Base-by-base conservation (phyloP, 1,140 invertebrate species). In the Chlorops oryzae region DNA sequence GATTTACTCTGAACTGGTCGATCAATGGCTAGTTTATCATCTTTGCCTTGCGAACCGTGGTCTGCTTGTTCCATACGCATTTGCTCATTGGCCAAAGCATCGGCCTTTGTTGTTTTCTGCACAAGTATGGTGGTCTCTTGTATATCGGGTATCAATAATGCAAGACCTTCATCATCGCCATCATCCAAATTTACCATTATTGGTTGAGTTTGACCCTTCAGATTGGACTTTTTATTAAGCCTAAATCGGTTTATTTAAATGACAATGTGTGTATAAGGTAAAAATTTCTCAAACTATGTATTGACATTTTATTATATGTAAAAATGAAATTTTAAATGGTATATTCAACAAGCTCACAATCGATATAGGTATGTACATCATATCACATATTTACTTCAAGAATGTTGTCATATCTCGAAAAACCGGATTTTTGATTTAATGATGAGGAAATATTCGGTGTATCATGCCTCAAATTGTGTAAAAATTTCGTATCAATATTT, bases 71-170 rank as follows among this genome's bases (percentile, higher is more conserved):
- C 39, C 15, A 15, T 43, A 2, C 37, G 15, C 22, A 37, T 22
- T n/a, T 41, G 10, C 3, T 46, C 37, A 55, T 70, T 70, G 10
- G 61, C 58, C n/a, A 60, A 18, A 9, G 62, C 57, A 65, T 76
- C 68, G 56, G 78, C 59, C 62, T 77, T 74, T 13, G 84, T 86
- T 13, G 83, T 80, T 42, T 80, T 79, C 59, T 86, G 80, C 42
- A 93, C 87, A 56, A 92, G 77, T 24, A 78, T 77, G 0, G 87
- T 87, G 15, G 89, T 93, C 50, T 83, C 80, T 73, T 89, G 86
- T 65, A 95, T 93, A 63, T 94, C 90, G 1, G 89, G 88, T 60
- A 94, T 92, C 9, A 95, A 78, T 20, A 85, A 77, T 1, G 90
- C 88, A 13, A 95, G 74, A 5, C 91, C 90, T 72, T 93, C 90